These are phyloP conservation scores for Thamnaconus septentrionalis DNA, from an alignment of 2,113 vertebrate genomes.

Conservation along the genomic window DNA sequence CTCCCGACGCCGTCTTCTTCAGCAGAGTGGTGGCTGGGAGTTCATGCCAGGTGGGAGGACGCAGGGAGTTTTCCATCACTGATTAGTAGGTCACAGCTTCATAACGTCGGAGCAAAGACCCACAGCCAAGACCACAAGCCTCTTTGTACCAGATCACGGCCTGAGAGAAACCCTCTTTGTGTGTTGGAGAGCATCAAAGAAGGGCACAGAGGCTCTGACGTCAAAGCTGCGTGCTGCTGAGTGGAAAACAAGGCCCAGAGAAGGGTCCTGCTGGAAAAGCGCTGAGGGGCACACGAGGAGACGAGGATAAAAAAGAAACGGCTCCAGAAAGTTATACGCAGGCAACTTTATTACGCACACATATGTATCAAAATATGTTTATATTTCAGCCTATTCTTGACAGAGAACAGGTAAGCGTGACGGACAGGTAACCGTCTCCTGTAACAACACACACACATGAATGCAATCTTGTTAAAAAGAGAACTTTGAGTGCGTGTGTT, in stretches of 20 bases:
- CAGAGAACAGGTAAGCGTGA: conserved; percentile 16
- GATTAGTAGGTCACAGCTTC: conserved; percentile 43
- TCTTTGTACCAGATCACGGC: conserved; percentile 47
- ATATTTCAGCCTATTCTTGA: conserved; percentile 66
- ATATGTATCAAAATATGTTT: conserved; percentile 14
- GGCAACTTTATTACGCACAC: neutral
- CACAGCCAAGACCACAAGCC: conserved; percentile 41
- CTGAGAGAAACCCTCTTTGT: conserved; percentile 44
- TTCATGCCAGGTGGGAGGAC: neutral
- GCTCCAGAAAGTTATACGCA: too few relatives aligned
- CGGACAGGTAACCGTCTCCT: neutral
- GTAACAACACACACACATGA: conserved; percentile 32
- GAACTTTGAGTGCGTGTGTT: conserved; percentile 48
- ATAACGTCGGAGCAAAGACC: conserved; percentile 38
- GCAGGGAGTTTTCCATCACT: conserved; percentile 1
- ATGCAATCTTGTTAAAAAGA: conserved; percentile 70
- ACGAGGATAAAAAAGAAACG: too few relatives aligned
- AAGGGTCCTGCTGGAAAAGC: neutral
- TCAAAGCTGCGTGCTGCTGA: conserved; percentile 10
- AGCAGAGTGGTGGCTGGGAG: neutral
- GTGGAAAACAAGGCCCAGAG: conserved; percentile 18
- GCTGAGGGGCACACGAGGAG: too few relatives aligned
- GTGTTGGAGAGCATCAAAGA: conserved; percentile 23
- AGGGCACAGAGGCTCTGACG: neutral
- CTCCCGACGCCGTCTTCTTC: too few relatives aligned